Evolutionary conservation across 1,140 invertebrate species (phyloP).

Genomic region (Drosophila pandora): DNA sequence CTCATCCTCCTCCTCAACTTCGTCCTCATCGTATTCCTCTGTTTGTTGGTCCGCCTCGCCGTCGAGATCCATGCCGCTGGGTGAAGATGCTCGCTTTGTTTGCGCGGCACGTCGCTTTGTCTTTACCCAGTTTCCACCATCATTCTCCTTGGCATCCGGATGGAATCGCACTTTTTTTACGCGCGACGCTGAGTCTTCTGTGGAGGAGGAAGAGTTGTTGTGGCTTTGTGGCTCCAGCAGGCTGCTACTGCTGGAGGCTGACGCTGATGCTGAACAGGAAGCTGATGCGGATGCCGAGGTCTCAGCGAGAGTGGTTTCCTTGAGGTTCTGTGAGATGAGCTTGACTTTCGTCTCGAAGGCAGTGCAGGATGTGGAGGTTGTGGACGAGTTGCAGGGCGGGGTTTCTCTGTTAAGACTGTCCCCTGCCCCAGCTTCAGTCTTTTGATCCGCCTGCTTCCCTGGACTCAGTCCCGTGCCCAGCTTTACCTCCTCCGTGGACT

Average conservation of each 20-base stretch:
- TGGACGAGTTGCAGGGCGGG: conserved; percentile 31
- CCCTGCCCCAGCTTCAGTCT: conserved; percentile 38
- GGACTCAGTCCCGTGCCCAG: conserved; percentile 21
- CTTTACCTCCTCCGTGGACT: conserved; percentile 4
- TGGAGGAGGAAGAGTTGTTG: conserved; percentile 22
- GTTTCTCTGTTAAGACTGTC: conserved; percentile 24
- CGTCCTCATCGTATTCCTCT: conserved; percentile 44
- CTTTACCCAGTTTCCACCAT: conserved; percentile 69
- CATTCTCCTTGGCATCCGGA: conserved; percentile 73
- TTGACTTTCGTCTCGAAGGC: conserved; percentile 78
- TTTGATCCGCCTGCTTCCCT: conserved; percentile 32
- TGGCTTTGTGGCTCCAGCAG: conserved; percentile 26
- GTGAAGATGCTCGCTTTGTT: conserved; percentile 12
- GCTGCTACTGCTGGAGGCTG: conserved; percentile 38
- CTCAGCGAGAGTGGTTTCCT: conserved; percentile 73
- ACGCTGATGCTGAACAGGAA: conserved; percentile 16
- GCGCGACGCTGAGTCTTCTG: conserved; percentile 43
- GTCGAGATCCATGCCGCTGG: conserved; percentile 57
- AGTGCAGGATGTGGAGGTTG: conserved; percentile 46
- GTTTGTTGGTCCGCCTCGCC: conserved; percentile 34
- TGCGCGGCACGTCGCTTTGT: conserved; percentile 58
- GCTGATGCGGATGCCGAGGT: conserved; percentile 11
- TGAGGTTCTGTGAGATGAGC: conserved; percentile 78
- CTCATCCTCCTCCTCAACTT: conserved; percentile 55
- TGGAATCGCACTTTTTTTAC: conserved; percentile 74